Base-by-base conservation (phyloP, 2,888 invertebrate genomes). In the Ophion ellenae region DNA sequence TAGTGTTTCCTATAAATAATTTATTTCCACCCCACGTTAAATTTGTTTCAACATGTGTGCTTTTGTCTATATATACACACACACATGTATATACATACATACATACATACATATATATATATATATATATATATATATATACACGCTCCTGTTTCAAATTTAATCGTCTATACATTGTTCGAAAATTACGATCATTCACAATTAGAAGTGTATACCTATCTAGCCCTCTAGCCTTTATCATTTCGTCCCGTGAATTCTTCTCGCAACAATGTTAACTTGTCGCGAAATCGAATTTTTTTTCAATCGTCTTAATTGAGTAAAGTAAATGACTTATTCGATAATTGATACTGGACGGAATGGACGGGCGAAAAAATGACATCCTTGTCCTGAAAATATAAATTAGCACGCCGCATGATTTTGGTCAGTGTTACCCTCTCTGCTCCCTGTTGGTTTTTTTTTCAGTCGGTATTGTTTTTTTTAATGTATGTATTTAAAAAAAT, bases 361-460 rank as follows among this genome's bases (percentile, higher is more conserved):
- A 74, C 53, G 86, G 86, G 88, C 80, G 85, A 81, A 88, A 73
- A 83, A 66, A 59, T 69, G 47, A 32, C 63, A 70, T 83, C 74
- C 59, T 74, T 83, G 85, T 85, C 83, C 87, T 85, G 87, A 85
- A 86, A 85, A 88, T 89, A 90, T 89, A 89, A 88, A 89, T 90
- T 88, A 92, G 92, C 92, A 92, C 92, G 91, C 90, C 90, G 92
- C 92, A 92, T 92, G 92, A 91, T 90, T 90, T 90, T 91, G 90
- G 91, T 91, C 91, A 91, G 90, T 91, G 91, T 91, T 89, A 78
- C 80, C 84, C 87, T 85, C 85, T 76, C 84, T 53, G 84, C 84
- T 84, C 73, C 73, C 81, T 77, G 74, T 81, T 74, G 73, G 84
- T 81, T 81, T 66, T 77, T 71, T 63, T 73, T 81, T 71, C 57